These are phyloP conservation scores for Tryphoninae sp. DNA, from an alignment of 2,888 invertebrate genomes.

Conservation along the genomic window DNA sequence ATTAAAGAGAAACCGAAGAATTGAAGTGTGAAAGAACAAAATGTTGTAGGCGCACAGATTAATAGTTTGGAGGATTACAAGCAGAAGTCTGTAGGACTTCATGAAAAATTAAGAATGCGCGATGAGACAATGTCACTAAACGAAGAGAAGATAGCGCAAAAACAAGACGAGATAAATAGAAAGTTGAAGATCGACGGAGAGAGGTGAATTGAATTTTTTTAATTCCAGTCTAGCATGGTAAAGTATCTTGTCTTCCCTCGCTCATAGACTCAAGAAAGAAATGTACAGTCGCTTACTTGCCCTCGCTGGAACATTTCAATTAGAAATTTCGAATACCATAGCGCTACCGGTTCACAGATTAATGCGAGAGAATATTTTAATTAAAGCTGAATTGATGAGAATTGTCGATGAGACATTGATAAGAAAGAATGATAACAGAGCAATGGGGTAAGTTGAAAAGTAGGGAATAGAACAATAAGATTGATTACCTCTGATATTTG, in stretches of 20 bases:
- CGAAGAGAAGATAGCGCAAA: constrained; percentile 67
- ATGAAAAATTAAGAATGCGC: constrained; percentile 67
- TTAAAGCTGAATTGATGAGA: constrained; percentile 70
- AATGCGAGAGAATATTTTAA: constrained; percentile 73
- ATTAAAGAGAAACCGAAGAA: neutral
- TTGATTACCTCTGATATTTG: neutral
- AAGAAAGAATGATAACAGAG: constrained; percentile 49
- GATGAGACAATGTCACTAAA: constrained; percentile 64
- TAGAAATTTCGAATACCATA: constrained; percentile 67
- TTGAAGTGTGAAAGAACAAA: neutral
- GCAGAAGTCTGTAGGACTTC: constrained; percentile 63
- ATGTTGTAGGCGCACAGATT: constrained; percentile 72
- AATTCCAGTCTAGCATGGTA: neutral
- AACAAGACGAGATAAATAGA: constrained; percentile 65
- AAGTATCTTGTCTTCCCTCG: neutral
- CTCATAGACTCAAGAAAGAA: constrained; percentile 73
- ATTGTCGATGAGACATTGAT: constrained; percentile 56
- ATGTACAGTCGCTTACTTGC: constrained; percentile 70
- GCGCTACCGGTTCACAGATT: constrained; percentile 70
- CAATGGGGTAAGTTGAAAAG: constrained; percentile 62
- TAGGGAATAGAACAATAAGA: neutral
- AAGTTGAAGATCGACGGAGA: constrained; percentile 73
- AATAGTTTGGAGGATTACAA: constrained; percentile 76
- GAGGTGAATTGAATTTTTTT: constrained; percentile 68
- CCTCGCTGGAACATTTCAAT: constrained; percentile 70